Evolutionary conservation across 2,797 vertebrate species (phyloP).

Genomic region (Pogonophryne albipinna): DNA sequence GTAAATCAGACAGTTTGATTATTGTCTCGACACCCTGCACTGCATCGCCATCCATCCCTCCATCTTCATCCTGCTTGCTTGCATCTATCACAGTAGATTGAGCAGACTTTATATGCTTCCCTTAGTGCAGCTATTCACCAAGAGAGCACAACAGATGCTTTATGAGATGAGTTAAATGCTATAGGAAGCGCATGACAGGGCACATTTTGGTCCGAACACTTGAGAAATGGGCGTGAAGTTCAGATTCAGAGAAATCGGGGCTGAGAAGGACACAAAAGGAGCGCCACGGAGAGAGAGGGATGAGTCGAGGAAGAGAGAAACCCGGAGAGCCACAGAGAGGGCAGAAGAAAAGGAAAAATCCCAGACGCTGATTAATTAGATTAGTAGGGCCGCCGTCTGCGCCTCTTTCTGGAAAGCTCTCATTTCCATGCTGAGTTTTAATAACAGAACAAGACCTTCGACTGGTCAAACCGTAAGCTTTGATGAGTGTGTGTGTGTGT

Average conservation of each 20-base stretch:
- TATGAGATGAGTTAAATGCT: slow-evolving; percentile 4
- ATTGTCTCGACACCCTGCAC: slow-evolving; percentile 34
- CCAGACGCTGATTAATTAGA: slow-evolving; percentile 82
- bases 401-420: slow-evolving; percentile 74
- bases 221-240: slow-evolving; percentile 23
- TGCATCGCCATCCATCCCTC: slow-evolving; percentile 20
- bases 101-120: not conserved
- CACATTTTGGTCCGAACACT: slow-evolving; percentile 35
- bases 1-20: slow-evolving; percentile 50
- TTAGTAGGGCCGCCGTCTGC: slow-evolving; percentile 72
- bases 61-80: slow-evolving; percentile 1
- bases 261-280: slow-evolving; percentile 28
- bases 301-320: slow-evolving; percentile 4
- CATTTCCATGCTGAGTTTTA: slow-evolving; percentile 80
- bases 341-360: slow-evolving; percentile 49
- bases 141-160: slow-evolving; percentile 36
- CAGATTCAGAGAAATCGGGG: slow-evolving; percentile 28
- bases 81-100: slow-evolving; percentile 32
- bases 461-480: slow-evolving; percentile 58
- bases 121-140: slow-evolving; percentile 11
- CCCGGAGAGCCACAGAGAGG: slow-evolving; percentile 21
- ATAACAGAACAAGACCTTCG: slow-evolving; percentile 62
- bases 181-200: slow-evolving; percentile 35
- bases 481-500: slow-evolving; percentile 44
- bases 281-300: slow-evolving; percentile 4